These are phyloP conservation scores for Chunga burmeisteri DNA, from an alignment of 2,113 vertebrate species.

Conservation along the genomic window DNA sequence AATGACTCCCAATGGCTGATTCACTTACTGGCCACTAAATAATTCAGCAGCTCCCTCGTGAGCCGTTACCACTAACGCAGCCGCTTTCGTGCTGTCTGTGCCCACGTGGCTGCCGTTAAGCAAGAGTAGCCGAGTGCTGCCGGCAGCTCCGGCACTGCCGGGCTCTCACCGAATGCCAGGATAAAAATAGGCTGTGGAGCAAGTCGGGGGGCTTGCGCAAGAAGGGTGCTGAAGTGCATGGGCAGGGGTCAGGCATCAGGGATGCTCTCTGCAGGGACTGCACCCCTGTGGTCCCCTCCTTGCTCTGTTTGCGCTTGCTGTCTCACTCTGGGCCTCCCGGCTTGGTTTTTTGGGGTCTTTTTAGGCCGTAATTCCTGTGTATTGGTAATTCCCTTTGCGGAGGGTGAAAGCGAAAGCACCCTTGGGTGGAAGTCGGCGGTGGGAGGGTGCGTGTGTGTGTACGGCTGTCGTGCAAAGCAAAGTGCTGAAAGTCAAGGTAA, in stretches of 20 bases:
- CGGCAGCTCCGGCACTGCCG: neutral
- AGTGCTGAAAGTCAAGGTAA: neutral
- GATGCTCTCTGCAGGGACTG: neutral
- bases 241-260: neutral
- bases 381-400: neutral
- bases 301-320: rapidly evolving
- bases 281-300: rapidly evolving
- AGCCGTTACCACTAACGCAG: neutral
- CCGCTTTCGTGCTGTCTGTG: neutral
- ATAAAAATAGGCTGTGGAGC: conserved; percentile 33
- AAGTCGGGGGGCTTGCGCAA: neutral
- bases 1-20: conserved; percentile 52
- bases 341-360: neutral
- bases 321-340: neutral
- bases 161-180: neutral
- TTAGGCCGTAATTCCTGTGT: neutral
- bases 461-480: neutral
- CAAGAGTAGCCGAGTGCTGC: neutral
- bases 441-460: neutral
- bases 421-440: neutral
- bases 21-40: conserved; percentile 54
- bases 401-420: neutral
- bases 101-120: neutral
- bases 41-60: conserved; percentile 48
- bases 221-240: neutral